Percentiles rank a stretch among this genome's conserved stretches.
Conservation (phyloP, 2,113 vertebrate species). For the Progne subis region DNA sequence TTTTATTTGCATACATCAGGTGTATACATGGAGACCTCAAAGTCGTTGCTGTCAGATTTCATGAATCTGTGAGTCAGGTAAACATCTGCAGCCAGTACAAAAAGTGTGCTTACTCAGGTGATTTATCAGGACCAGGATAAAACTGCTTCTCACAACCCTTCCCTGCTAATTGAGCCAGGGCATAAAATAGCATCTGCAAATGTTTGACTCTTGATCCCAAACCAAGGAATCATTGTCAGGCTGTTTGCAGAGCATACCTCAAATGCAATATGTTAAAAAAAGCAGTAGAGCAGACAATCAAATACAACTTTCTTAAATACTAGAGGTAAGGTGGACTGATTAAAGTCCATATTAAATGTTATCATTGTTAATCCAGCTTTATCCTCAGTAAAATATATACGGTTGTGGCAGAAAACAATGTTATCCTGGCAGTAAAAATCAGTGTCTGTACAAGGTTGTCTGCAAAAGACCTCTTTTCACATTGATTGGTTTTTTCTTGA, state of each 20-base stretch:
- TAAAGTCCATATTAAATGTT: background rate
- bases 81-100: conserved; percentile 20
- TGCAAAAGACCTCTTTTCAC: background rate
- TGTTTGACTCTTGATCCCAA: conserved; percentile 15
- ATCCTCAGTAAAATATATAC: background rate
- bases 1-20: conserved; percentile 4
- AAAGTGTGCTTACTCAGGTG: conserved; percentile 2
- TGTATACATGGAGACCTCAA: background rate
- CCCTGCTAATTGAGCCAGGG: conserved; percentile 8
- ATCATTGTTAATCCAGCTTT: background rate
- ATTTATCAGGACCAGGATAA: background rate
- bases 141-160: conserved; percentile 9
- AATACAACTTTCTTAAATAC: background rate
- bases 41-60: conserved; percentile 38
- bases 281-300: background rate
- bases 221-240: background rate
- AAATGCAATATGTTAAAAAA: background rate
- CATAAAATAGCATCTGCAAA: conserved; percentile 18
- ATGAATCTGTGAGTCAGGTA: conserved; percentile 7
- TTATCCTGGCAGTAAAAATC: background rate
- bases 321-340: background rate
- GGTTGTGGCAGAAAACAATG: background rate
- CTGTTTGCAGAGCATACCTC: background rate
- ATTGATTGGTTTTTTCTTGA: background rate
- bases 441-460: background rate